These are phyloP conservation scores for Oreochromis tanganicae DNA, from an alignment of 2,113 vertebrate species.

Conservation along the genomic window DNA sequence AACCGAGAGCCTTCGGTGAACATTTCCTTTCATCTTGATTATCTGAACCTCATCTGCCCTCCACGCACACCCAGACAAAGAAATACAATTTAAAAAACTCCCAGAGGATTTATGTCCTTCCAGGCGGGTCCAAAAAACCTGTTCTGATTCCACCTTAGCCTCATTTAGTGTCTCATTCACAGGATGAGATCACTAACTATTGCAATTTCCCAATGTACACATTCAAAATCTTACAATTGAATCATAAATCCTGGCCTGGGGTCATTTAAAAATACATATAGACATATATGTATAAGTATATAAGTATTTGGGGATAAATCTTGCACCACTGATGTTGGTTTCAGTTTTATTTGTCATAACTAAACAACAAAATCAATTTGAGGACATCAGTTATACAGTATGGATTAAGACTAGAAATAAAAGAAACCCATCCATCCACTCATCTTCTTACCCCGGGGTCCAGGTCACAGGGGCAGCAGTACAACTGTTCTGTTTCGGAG, in stretches of 20 bases:
- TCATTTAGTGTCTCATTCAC: neutral
- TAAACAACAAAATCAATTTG: neutral
- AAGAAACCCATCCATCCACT: neutral
- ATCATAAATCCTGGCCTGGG: neutral
- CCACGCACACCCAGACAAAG: neutral
- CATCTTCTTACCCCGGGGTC: neutral
- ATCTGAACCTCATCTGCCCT: neutral
- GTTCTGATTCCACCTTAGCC: neutral
- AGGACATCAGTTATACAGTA: neutral
- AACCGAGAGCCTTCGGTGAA: neutral
- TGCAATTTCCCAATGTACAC: neutral
- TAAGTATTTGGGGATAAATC: neutral
- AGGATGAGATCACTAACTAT: neutral
- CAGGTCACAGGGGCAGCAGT: neutral
- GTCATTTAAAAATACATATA: neutral
- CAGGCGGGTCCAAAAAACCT: fast-evolving
- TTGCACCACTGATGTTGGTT: neutral
- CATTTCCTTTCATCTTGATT: neutral
- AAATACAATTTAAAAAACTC: neutral
- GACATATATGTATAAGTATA: neutral
- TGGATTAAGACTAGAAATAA: neutral
- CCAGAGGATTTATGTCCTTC: neutral
- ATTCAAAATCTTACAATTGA: neutral
- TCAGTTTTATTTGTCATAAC: too few species aligned
- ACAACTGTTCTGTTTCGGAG: neutral